A percentile compares a stretch with the other conserved stretches of the same genome.
Evolutionary conservation across 2,888 invertebrate species (phyloP).

Genomic region (Tiliacea aurago): DNA sequence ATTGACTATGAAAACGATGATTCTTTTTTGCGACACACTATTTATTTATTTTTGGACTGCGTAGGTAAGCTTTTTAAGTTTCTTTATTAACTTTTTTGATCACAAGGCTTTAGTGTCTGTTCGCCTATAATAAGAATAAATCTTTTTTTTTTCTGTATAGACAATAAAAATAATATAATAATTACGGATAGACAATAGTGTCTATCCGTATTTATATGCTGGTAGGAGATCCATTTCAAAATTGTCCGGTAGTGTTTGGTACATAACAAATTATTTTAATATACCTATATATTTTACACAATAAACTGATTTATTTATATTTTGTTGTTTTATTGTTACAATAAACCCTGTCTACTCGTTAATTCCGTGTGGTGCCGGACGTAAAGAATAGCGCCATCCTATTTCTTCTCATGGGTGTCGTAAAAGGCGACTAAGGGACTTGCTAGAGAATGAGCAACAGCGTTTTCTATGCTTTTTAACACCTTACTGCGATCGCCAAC

Average conservation of each 20-base stretch:
- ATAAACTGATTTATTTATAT: conserved; percentile 20
- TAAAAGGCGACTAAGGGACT: too few species aligned
- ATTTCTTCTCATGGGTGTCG: too few species aligned
- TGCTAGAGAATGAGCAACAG: too few species aligned
- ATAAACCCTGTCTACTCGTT: neutral
- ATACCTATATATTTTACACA: conserved; percentile 15
- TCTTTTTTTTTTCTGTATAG: too few species aligned
- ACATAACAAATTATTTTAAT: neutral
- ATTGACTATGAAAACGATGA: neutral
- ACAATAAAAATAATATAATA: too few species aligned
- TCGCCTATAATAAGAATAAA: neutral
- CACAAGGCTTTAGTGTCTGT: neutral
- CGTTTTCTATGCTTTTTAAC: too few species aligned
- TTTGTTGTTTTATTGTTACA: conserved; percentile 11
- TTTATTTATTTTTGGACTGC: neutral
- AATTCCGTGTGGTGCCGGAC: too few species aligned
- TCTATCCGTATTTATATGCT: neutral
- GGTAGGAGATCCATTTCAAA: neutral
- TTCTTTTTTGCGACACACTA: neutral
- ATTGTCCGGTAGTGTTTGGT: neutral
- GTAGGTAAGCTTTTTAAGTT: too few species aligned
- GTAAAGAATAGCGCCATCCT: too few species aligned
- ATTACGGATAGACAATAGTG: too few species aligned
- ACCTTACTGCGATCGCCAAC: too few species aligned
- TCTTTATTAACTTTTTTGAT: neutral